Base-by-base conservation (phyloP, 2,888 invertebrate genomes). In the Pheosia gnoma region DNA sequence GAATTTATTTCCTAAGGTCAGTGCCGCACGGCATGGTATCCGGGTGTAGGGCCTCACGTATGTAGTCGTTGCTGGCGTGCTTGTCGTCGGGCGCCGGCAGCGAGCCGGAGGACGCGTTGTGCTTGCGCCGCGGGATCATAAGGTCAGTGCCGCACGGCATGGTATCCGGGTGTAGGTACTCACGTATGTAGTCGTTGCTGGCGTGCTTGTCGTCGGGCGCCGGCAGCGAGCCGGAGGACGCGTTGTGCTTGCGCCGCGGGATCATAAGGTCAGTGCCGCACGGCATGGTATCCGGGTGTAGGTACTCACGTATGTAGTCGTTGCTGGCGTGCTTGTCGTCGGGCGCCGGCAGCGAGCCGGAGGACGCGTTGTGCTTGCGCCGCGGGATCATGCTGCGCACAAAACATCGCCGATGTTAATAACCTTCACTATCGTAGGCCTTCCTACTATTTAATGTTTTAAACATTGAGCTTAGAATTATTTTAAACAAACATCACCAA, bases 281-380 rank as follows among this genome's bases (percentile, higher is more conserved):
- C 25, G 25, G 25, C 25, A 25, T 8, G 9, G 43, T 8, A 10
- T 9, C 9, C 10, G 9, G 5, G 43, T 43, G 8, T 5, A 9
- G 7, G 9, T 43, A 89, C 92, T 90, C 63, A 93, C 93, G 75
- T 63, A 93, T 93, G 83, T 93, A 88, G 81, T 93, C 93, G 75
- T 91, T 92, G 86, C 93, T 93, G 83, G 93, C 93, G 77, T 89
- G 85, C 82, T 92, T 93, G 86, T 91, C 92, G 81, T 92, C 91
- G 62, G 83, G 89, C 77, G 87, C 90, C 86, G 86, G 92, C 72
- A 91, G 85, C 60, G 93, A 92, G 78, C 89, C 91, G 66, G 91
- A 89, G 45, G 91, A 91, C 56, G 87, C 90, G 85, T 93, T 93
- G 87, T 93, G 93, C 67, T 93, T 93, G 65, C 93, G 84, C 60